These are phyloP conservation scores for Corythaixoides concolor DNA, from an alignment of 2,113 vertebrate genomes.

Conservation along the genomic window DNA sequence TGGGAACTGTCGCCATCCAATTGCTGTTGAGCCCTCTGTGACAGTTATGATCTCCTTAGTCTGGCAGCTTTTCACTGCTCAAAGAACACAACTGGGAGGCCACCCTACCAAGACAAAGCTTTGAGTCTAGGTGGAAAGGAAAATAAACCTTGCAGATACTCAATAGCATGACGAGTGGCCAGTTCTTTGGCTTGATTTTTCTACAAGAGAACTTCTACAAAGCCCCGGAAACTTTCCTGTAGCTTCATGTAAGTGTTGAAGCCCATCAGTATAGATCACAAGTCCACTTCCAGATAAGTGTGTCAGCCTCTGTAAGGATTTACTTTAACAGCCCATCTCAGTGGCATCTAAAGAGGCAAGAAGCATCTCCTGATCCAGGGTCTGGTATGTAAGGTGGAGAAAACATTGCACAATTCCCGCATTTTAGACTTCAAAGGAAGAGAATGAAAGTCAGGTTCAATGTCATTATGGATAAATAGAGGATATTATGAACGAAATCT, in stretches of 20 bases:
- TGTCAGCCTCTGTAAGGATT: neutral
- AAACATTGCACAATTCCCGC: neutral
- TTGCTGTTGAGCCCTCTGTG: neutral
- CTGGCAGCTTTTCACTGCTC: neutral
- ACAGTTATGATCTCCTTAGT: neutral
- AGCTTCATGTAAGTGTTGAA: neutral
- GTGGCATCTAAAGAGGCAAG: neutral
- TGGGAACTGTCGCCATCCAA: neutral
- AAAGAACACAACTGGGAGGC: neutral
- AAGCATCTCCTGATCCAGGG: fast-evolving
- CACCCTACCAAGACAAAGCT: fast-evolving
- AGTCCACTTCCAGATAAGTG: neutral
- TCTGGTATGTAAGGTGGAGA: neutral
- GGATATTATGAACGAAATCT: neutral
- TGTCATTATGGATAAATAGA: neutral
- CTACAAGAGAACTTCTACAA: neutral
- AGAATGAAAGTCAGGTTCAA: conserved; percentile 2
- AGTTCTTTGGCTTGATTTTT: neutral
- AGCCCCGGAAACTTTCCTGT: neutral
- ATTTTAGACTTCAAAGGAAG: neutral
- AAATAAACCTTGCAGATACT: neutral
- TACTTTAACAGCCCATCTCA: neutral
- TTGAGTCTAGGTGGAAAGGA: neutral
- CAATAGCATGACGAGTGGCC: neutral
- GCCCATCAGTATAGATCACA: neutral